Evolutionary conservation across 2,797 vertebrate species (phyloP).

Genomic region (Mastacembelus armatus): DNA sequence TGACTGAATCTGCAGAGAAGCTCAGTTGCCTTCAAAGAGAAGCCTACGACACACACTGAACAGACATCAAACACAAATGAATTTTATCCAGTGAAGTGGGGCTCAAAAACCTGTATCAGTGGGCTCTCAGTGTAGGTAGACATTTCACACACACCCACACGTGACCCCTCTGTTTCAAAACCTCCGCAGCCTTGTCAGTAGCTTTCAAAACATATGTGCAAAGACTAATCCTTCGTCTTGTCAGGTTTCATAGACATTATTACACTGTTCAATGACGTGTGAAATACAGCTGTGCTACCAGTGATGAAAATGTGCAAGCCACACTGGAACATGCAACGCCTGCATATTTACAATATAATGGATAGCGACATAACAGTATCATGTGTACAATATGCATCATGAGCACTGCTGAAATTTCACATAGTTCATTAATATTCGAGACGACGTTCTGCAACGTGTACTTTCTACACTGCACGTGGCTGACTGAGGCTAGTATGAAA

Average conservation of each 20-base stretch:
- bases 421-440: too few species aligned
- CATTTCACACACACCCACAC: conserved; percentile 50
- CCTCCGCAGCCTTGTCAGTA: conserved; percentile 28
- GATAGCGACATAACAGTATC: neutral
- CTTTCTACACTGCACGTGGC: too few species aligned
- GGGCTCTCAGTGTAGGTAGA: conserved; percentile 44
- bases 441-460: too few species aligned
- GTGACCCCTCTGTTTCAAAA: conserved; percentile 41
- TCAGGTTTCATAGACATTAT: conserved; percentile 45
- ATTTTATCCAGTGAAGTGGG: conserved; percentile 41
- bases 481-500: too few species aligned
- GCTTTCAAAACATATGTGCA: conserved; percentile 51
- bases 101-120: conserved; percentile 44
- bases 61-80: conserved; percentile 59
- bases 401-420: too few species aligned
- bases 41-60: conserved; percentile 48
- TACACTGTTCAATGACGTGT: conserved; percentile 47
- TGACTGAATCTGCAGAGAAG: conserved; percentile 45
- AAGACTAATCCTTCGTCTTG: conserved; percentile 51
- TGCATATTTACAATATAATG: conserved; percentile 15
- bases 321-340: conserved; percentile 21
- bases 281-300: conserved; percentile 41
- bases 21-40: conserved; percentile 67
- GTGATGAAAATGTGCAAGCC: conserved; percentile 39
- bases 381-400: too few species aligned